phyloP scores from a whole-genome alignment of 2,797 vertebrate species.

The Pteropus rufus region DNA sequence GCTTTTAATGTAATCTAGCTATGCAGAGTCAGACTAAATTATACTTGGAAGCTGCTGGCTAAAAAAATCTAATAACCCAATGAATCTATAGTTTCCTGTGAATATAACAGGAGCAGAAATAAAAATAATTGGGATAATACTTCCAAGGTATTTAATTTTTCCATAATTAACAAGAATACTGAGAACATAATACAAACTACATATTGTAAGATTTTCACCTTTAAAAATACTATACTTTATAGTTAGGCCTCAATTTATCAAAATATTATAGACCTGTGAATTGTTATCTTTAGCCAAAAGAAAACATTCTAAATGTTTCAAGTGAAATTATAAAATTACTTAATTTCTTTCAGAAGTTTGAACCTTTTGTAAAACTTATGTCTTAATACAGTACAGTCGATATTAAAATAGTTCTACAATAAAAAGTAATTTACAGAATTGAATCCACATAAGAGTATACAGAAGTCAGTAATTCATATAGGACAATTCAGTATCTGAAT shows the following conservation, averaged over 20 bases:
- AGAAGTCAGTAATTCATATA: not conserved
- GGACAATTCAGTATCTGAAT: not conserved
- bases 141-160: not conserved
- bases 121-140: not conserved
- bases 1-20: not conserved
- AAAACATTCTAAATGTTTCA: not conserved
- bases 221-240: not conserved
- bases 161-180: not conserved
- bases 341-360: not conserved
- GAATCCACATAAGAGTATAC: not conserved
- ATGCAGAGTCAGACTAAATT: not conserved
- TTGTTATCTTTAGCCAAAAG: not conserved
- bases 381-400: not conserved
- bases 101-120: not conserved
- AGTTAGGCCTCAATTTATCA: constrained; percentile 9
- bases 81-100: not conserved
- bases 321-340: not conserved
- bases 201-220: not conserved
- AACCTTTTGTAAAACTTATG: not conserved
- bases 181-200: not conserved
- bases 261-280: not conserved
- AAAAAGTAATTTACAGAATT: not conserved
- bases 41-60: not conserved
- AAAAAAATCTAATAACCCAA: not conserved
- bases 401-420: not conserved